These are phyloP conservation scores for Lathamus discolor DNA, from an alignment of 2,113 vertebrate species.

Conservation along the genomic window DNA sequence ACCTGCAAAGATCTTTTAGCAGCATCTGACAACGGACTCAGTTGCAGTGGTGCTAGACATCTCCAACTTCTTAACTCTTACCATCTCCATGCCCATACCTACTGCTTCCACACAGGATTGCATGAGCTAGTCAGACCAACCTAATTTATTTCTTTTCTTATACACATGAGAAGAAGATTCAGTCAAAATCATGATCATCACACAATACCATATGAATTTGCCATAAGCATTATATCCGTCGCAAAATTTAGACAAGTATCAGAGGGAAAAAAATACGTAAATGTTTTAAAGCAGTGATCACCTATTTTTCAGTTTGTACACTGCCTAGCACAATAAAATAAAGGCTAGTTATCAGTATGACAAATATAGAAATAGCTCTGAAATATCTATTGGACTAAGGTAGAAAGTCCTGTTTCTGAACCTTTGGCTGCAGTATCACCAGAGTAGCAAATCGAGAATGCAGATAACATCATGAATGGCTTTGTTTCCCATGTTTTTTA, in stretches of 20 bases:
- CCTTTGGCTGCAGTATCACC: not conserved
- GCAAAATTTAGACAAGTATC: not conserved
- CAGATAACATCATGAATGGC: not conserved
- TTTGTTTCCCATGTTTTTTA: not conserved
- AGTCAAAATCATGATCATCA: not conserved
- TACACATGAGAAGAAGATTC: not conserved
- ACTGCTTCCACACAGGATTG: not conserved
- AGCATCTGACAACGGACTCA: not conserved
- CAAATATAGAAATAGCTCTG: not conserved
- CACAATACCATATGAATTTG: not conserved
- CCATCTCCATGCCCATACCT: not conserved
- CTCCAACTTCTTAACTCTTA: not conserved
- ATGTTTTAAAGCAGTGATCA: not conserved
- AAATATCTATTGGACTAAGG: not conserved
- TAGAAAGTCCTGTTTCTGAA: not conserved
- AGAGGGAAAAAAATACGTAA: not conserved
- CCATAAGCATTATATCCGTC: not conserved
- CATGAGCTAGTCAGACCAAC: not conserved
- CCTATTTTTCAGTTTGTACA: not conserved
- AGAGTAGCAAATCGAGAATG: not conserved
- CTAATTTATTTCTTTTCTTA: not conserved
- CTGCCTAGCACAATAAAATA: not conserved
- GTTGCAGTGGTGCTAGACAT: not conserved
- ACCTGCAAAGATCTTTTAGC: not conserved
- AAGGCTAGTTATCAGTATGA: not conserved